These are phyloP conservation scores for Galendromus occidentalis DNA, from an alignment of 1,140 invertebrate species.

Conservation along the genomic window DNA sequence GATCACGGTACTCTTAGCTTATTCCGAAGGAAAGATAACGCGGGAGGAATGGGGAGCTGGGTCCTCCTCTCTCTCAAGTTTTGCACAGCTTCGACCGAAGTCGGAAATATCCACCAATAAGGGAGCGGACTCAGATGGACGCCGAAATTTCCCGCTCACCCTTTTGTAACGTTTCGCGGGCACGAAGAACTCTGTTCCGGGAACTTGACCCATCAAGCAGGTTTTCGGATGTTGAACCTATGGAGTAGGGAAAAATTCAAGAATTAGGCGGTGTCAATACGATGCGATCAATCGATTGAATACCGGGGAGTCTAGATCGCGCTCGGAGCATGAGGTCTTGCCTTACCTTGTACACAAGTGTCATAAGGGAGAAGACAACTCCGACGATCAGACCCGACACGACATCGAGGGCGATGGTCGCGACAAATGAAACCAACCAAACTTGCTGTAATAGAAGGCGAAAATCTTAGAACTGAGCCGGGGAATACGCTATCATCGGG, in stretches of 20 bases:
- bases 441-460: not conserved
- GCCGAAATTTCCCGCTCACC: not conserved
- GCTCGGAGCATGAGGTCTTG: conserved; percentile 16
- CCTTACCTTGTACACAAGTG: conserved; percentile 27
- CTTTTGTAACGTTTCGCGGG: not conserved
- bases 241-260: no score
- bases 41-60: no score
- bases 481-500: no score
- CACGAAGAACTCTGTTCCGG: not conserved
- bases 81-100: no score
- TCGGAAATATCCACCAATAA: no score
- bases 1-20: no score
- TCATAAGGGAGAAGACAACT: conserved; percentile 30
- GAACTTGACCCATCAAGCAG: not conserved
- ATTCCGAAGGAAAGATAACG: no score
- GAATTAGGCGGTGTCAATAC: no score
- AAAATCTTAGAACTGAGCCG: no score
- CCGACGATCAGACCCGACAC: conserved; percentile 31
- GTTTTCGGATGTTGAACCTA: not conserved
- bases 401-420: conserved; percentile 32
- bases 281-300: no score
- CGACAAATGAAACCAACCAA: conserved; percentile 26
- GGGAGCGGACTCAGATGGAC: no score
- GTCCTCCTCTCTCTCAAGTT: no score
- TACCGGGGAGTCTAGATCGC: conserved; percentile 16